Percentiles rank a stretch among this genome's conserved stretches.
phyloP scores from a whole-genome alignment of 23 tunicate genomes.

The Halocynthia roretzi region DNA sequence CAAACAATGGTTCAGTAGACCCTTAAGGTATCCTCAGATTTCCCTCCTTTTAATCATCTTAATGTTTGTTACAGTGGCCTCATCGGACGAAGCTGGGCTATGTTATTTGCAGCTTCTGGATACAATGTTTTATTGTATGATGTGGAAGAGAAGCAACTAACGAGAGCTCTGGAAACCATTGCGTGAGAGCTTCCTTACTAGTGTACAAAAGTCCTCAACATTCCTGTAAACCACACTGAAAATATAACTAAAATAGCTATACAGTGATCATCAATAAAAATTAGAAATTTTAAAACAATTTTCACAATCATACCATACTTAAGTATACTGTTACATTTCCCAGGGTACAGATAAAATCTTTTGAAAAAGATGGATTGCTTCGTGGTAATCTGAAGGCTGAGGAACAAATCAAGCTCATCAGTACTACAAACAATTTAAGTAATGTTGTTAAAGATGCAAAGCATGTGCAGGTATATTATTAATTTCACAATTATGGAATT shows the following conservation, averaged over 20 bases:
- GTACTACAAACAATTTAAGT: conserved; percentile 34
- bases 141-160: conserved; percentile 41
- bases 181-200: conserved; percentile 1
- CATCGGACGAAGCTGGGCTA: conserved; percentile 96
- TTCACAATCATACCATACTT: not conserved
- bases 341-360: conserved; percentile 44
- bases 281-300: conserved; percentile 2
- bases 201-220: not conserved
- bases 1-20: not conserved
- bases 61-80: conserved; percentile 53
- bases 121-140: conserved; percentile 83
- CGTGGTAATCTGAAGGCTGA: conserved; percentile 61
- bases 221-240: not conserved
- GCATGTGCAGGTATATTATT: conserved; percentile 55
- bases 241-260: not conserved
- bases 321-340: not conserved
- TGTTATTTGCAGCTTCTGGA: conserved; percentile 95
- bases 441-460: conserved; percentile 58
- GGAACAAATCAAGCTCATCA: conserved; percentile 58
- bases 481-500: not conserved
- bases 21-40: not conserved
- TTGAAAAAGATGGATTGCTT: conserved; percentile 56
- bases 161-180: conserved; percentile 32
- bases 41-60: not conserved
- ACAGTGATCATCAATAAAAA: not conserved